phyloP scores from a whole-genome alignment of 2,797 vertebrate species.

The Gorsachius magnificus region DNA sequence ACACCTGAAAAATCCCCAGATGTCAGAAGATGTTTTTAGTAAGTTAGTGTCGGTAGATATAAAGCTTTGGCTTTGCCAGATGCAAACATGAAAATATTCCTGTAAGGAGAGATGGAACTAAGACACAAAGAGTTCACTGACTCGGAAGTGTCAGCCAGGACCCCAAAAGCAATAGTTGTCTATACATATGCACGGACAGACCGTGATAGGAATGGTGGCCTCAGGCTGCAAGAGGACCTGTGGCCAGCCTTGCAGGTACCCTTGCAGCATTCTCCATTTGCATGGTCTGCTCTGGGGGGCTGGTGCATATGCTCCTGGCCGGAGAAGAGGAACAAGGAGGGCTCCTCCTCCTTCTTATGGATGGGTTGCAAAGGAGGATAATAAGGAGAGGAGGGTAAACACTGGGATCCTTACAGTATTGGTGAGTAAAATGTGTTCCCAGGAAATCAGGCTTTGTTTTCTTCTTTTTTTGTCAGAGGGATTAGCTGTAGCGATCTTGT shows the following conservation, averaged over 20 bases:
- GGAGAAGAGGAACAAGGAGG: not conserved
- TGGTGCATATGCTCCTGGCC: not conserved
- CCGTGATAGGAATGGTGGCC: not conserved
- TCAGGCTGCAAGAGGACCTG: not conserved
- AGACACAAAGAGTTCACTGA: not conserved
- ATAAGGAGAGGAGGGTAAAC: not conserved
- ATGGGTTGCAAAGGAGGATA: not conserved
- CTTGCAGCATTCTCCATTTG: not conserved
- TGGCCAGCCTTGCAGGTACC: not conserved
- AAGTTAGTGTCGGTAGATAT: not conserved
- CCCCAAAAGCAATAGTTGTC: not conserved
- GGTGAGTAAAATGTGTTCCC: not conserved
- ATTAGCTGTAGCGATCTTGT: not conserved
- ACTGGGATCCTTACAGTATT: not conserved
- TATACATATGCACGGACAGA: rapidly evolving
- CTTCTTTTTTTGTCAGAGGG: not conserved
- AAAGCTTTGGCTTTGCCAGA: not conserved
- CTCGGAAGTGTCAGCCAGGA: not conserved
- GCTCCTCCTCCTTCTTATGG: not conserved
- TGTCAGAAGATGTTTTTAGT: not conserved
- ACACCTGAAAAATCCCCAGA: not conserved
- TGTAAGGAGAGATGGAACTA: not conserved
- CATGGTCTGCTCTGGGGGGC: not conserved
- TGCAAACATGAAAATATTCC: not conserved
- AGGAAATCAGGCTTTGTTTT: not conserved